Conservation (phyloP, 2,797 vertebrate genomes). For the Lepidocolaptes lacrymiger region DNA sequence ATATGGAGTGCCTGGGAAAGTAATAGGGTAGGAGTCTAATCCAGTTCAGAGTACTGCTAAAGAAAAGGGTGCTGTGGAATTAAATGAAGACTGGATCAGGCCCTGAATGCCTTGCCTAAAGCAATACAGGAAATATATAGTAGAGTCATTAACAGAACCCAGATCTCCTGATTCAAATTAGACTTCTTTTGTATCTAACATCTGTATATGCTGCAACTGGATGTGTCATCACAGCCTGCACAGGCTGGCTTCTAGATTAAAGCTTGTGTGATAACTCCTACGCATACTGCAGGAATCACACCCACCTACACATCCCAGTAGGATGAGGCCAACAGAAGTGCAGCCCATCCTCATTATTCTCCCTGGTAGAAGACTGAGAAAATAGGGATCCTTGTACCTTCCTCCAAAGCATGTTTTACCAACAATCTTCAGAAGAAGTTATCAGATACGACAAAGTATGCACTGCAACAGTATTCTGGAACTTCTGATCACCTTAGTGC, state of each 20-base stretch:
- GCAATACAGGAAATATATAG: constrained; percentile 50
- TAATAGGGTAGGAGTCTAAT: neutral
- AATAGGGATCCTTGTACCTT: neutral
- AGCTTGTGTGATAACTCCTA: neutral
- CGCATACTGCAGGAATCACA: neutral
- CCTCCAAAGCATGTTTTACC: neutral
- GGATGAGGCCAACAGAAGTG: neutral
- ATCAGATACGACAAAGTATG: neutral
- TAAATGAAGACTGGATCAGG: neutral
- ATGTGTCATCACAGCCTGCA: neutral
- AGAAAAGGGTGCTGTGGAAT: neutral
- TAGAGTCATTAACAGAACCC: constrained; percentile 47
- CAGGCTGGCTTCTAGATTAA: neutral
- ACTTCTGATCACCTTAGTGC: neutral
- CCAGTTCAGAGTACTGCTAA: neutral
- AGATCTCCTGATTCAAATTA: constrained; percentile 54
- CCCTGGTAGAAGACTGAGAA: neutral
- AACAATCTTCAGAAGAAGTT: neutral
- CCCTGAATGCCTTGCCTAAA: constrained; percentile 26
- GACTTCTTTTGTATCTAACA: constrained; percentile 26
- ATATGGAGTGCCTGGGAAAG: neutral
- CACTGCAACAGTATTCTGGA: neutral
- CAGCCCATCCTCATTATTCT: neutral
- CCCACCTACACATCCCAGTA: neutral
- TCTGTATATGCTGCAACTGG: constrained; percentile 5